Base-by-base conservation (phyloP, 2,797 vertebrate genomes). In the Bryconaethiops microstoma region DNA sequence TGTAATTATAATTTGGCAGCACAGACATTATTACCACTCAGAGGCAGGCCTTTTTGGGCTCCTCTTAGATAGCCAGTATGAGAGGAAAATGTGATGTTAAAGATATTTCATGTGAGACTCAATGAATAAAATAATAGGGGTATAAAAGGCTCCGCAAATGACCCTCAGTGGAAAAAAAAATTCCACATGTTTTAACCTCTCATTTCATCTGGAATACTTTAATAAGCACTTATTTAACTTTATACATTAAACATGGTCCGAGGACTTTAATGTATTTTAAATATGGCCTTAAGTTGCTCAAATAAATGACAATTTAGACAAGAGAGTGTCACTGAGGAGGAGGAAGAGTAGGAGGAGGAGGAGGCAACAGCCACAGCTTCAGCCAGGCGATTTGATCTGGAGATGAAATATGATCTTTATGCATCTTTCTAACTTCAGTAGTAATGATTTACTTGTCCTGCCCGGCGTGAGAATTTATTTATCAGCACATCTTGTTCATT, bases 121-220 rank as follows among this genome's bases (percentile, higher is more conserved):
- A 82, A 85, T 86, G 83, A 87, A 87, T 83, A 85, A 91, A 88
- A 89, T 84, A 88, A 88, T 72, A 83, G 83, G 81, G 71, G 74
- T 82, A 87, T 87, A 79, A 84, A 87, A 85, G 83, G 42, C 52
- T 83, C 80, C 60, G 54, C 50, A 85, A 87, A 88, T 89, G 81
- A 86, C 84, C 83, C 79, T 84, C 77, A 77, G 78, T 88, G 82
- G 81, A 83, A 79, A 68, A 57, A 79, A 78, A 77, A 70, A 74
- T 77, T 82, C 82, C 74, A 72, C 78, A 86, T 84, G 60, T 81
- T 89, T 85, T 88, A 86, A 87, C 71, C 82, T 86, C 82, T 88
- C 78, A 87, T 87, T 80, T 85, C 67, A 87, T 82, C 65, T 75
- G 77, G 39, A 69, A 85, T 84, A 60, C 85, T 88, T 78, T 87